A percentile compares a stretch with the other conserved stretches of the same genome.
phyloP scores from a whole-genome alignment of 2,888 invertebrate genomes.

The Fragum sueziense region DNA sequence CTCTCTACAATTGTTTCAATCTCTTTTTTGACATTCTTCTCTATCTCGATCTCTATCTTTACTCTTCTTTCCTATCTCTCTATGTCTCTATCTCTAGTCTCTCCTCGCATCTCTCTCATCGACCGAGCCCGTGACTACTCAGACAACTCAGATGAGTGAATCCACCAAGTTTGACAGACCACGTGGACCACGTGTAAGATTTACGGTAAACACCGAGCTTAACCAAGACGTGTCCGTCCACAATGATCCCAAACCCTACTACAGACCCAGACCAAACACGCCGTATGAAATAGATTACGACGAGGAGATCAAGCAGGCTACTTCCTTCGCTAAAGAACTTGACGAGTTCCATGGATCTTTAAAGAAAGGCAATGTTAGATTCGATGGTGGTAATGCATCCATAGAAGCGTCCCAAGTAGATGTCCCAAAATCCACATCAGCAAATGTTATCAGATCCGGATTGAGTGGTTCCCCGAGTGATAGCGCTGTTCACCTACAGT shows the following conservation, averaged over 20 bases:
- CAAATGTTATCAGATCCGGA: too few relatives aligned
- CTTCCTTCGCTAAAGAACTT: not conserved
- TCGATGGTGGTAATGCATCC: too few relatives aligned
- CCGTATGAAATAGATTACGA: conserved; percentile 2
- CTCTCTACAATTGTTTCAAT: too few relatives aligned
- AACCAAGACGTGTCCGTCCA: conserved; percentile 14
- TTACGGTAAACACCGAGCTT: not conserved
- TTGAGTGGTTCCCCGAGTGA: too few relatives aligned
- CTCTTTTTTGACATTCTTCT: too few relatives aligned
- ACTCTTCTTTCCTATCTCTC: too few relatives aligned
- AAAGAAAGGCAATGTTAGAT: too few relatives aligned
- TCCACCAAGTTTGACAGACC: not conserved
- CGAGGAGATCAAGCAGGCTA: not conserved
- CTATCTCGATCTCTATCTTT: too few relatives aligned
- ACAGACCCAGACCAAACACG: conserved; percentile 10
- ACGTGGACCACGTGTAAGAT: not conserved
- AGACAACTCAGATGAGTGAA: not conserved
- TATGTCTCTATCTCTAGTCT: not conserved
- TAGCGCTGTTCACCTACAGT: too few relatives aligned
- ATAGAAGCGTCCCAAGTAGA: too few relatives aligned
- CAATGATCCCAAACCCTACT: conserved; percentile 1
- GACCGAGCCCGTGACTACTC: not conserved
- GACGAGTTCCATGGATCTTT: not conserved
- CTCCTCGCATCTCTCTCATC: not conserved
- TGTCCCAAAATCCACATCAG: too few relatives aligned